Evolutionary conservation across 2,888 invertebrate genomes (phyloP).

Genomic region (Cancer borealis): DNA sequence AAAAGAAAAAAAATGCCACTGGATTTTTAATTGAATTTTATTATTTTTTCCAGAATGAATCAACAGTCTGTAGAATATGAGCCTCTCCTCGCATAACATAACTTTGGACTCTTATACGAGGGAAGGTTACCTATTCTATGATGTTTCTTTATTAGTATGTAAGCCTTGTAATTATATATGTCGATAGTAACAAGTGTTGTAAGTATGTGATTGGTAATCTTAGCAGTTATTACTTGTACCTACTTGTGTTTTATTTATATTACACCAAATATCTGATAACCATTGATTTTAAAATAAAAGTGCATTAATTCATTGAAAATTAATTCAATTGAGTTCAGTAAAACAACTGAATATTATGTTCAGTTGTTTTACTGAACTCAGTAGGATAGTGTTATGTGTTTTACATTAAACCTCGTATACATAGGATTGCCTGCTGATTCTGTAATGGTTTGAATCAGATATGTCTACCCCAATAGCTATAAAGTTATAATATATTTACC

Average conservation of each 20-base stretch:
- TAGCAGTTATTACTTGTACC: background rate
- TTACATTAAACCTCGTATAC: background rate
- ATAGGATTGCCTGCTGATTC: background rate
- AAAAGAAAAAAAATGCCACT: no score
- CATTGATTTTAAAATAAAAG: no score
- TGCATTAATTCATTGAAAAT: no score
- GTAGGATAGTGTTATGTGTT: background rate
- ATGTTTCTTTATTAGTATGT: background rate
- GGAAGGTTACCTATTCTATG: background rate
- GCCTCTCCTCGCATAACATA: background rate
- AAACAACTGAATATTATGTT: no score
- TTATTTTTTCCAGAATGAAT: background rate
- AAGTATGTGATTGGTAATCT: background rate
- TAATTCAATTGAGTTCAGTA: no score
- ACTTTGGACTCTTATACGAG: background rate
- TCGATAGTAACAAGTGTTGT: background rate
- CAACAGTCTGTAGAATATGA: constrained; percentile 8
- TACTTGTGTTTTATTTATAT: background rate
- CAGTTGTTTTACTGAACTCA: background rate
- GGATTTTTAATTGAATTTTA: no score
- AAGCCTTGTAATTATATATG: background rate
- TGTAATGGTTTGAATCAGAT: no score
- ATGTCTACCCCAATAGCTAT: background rate
- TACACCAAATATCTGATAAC: background rate
- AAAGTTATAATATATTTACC: background rate